Evolutionary conservation across 2,113 vertebrate species (phyloP), one percentile per base, ranked within the genome.

Genomic region (Myiagra hebetior): DNA sequence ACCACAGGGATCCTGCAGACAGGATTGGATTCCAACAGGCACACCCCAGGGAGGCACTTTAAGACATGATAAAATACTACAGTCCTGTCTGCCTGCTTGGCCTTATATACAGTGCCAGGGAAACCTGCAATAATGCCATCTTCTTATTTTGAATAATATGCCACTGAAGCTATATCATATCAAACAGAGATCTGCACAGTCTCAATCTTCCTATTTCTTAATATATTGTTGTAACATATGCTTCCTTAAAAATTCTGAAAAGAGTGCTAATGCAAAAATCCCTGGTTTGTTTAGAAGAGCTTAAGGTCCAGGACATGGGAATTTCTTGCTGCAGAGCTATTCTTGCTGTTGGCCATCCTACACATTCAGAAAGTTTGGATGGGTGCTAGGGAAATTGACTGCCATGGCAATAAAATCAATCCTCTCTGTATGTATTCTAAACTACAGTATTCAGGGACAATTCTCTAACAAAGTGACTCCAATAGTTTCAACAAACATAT

Each of bases 41-140:
- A 89, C 77, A 91, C 93, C 92, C 85, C 78, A 68, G 84, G 79
- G 75, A 89, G 53, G 87, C 84, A 96, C 79, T 94, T 96, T 15
- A 59, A 86, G 78, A 59, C 69, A 47, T n/a, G 50, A 77, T 46
- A 60, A 89, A 91, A 68, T 31, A 60, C 49, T 44, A 4, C 39
- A 73, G 30, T 24, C 28, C 63, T 53, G 35, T 21, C 84, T 94
- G 87, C 60, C 85, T 87, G 63, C 42, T 14, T 69, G 57, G 81
- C 79, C 70, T 68, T 59, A 31, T 9, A 19, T 6, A 31, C 8
- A 13, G 59, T 6, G 41, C 30, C 33, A 91, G 64, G 56, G 46
- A 91, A 85, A 67, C 64, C 44, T 70, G 49, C 74, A 74, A 14
- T 5, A 95, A 30, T 20, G 37, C 35, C n/a, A 33, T 42, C 55